Evolutionary conservation across 1,140 invertebrate species (phyloP).

Genomic region (Piezodorus guildinii): DNA sequence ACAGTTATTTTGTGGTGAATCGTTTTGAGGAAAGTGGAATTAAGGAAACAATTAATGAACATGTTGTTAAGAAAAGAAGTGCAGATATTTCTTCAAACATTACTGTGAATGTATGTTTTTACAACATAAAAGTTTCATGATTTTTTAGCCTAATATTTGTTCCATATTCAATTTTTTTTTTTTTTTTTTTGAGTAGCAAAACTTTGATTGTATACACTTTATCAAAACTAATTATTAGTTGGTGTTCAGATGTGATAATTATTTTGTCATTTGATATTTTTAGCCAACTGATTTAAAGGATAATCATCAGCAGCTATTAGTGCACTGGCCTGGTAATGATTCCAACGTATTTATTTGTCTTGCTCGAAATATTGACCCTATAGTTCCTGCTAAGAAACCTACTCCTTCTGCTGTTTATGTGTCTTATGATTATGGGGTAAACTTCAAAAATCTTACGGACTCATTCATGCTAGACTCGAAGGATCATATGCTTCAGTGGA

Average conservation of each 20-base stretch:
- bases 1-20: no score
- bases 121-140: no score
- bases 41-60: no score
- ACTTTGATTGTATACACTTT: no score
- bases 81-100: no score
- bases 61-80: no score
- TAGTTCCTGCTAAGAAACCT: slow-evolving; percentile 31
- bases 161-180: no score
- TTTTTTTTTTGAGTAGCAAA: no score
- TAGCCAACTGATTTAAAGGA: slow-evolving; percentile 49
- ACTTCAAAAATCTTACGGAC: slow-evolving; percentile 60
- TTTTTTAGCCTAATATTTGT: no score
- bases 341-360: slow-evolving; percentile 78
- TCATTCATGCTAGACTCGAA: slow-evolving; percentile 42
- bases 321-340: slow-evolving; percentile 78
- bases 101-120: no score
- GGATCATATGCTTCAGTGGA: slow-evolving; percentile 56
- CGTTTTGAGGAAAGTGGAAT: no score
- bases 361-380: slow-evolving; percentile 45
- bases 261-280: neutral
- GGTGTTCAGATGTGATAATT: neutral
- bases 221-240: no score
- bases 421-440: slow-evolving; percentile 74
- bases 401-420: slow-evolving; percentile 64
- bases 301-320: slow-evolving; percentile 74